phyloP scores from a whole-genome alignment of 1,140 invertebrate species.

The Brachionus sp. region DNA sequence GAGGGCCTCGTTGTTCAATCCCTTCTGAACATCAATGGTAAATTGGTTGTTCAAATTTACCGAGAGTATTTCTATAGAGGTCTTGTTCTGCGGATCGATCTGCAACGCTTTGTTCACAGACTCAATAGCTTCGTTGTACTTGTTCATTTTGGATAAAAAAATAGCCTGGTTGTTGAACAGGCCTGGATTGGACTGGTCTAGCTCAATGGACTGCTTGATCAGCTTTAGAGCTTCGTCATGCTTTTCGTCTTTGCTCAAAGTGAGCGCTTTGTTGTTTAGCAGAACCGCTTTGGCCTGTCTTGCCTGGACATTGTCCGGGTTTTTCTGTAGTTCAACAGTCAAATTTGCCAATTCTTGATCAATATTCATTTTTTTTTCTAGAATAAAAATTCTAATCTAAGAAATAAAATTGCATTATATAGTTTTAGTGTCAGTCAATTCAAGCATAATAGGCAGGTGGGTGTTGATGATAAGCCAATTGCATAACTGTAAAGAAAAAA shows the following conservation, averaged over 20 bases:
- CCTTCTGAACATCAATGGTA: not conserved
- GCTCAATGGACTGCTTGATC: not conserved
- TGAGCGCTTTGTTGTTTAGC: not conserved
- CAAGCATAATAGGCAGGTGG: not conserved
- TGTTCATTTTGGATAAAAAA: slow-evolving; percentile 1
- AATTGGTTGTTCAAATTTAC: slow-evolving; percentile 24
- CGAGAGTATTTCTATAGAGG: not conserved
- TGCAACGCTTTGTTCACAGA: not conserved
- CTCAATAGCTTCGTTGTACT: slow-evolving; percentile 1
- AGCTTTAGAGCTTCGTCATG: not conserved
- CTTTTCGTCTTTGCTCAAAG: not conserved
- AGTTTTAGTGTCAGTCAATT: not conserved
- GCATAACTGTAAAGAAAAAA: not conserved
- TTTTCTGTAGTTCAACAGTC: not conserved
- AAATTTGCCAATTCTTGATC: not conserved
- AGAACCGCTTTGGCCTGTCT: not conserved
- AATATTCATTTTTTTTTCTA: slow-evolving; percentile 3
- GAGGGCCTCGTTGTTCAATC: not conserved
- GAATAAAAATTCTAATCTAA: not conserved
- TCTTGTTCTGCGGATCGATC: not conserved
- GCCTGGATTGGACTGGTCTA: not conserved
- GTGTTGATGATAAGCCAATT: not conserved
- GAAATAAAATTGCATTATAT: not conserved
- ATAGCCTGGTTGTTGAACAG: not conserved
- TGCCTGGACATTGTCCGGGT: not conserved